Evolutionary conservation across 2,888 invertebrate genomes (phyloP), one percentile per base, ranked within the genome.

Genomic region (Ganaspis brasiliensis): DNA sequence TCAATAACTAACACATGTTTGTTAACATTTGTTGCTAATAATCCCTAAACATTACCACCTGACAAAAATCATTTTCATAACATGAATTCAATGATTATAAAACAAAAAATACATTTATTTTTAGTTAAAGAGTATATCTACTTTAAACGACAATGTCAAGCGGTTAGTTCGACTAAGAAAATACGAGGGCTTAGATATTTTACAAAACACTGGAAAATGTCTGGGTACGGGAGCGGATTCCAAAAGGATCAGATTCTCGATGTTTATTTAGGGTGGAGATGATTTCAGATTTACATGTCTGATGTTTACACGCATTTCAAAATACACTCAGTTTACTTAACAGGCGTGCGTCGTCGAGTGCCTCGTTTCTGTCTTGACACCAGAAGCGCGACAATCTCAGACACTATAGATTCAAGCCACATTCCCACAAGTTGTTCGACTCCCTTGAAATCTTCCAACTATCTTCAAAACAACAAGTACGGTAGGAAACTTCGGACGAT

Each of bases 391-490:
- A 79, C 75, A 78, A 82, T 77, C 76, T 80, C 80, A 71, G 82
- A 77, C 79, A 78, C 78, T 80, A 67, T 74, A 77, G 75, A 57
- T 72, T 76, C 74, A 73, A 73, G 75, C 81, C 82, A 80, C 83
- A 81, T 80, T 76, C 79, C 84, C 84, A 78, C 84, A 84, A 84
- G 80, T 83, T 81, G 83, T 75, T 83, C 78, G 78, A 74, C 70
- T 75, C 73, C 61, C 84, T 85, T 87, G 82, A 86, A 83, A 86
- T 82, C 84, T 84, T 57, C 78, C 79, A 87, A 89, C 87, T 89
- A 88, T 80, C 77, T 87, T 86, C 84, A 81, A 85, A 87, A 87
- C 87, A 86, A 85, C 87, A 87, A 89, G 88, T 89, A 88, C 85
- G 83, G 83, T 85, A 82, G 82, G 83, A 86, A 85, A 87, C 84